Conservation (phyloP, 2,113 vertebrate species). For the Brevimyrus niger region DNA sequence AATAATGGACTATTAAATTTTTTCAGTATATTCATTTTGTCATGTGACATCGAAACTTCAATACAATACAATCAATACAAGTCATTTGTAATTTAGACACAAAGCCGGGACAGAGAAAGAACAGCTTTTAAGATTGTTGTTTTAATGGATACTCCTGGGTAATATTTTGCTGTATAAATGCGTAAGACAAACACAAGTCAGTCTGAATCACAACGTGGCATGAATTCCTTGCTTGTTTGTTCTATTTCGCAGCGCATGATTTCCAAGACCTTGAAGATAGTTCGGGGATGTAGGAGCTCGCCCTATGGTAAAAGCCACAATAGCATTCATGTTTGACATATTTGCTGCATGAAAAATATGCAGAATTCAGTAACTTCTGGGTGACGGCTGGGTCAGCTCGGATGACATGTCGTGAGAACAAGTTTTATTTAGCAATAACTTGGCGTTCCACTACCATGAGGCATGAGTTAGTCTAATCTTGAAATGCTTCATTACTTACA, state of each 20-base stretch:
- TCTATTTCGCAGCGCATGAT: constrained; percentile 71
- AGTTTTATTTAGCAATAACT: neutral
- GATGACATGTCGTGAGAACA: neutral
- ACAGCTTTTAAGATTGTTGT: neutral
- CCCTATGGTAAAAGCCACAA: constrained; percentile 53
- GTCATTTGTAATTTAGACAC: neutral
- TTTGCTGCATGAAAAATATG: neutral
- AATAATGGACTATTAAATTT: neutral
- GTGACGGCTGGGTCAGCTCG: neutral
- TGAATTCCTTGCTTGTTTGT: neutral
- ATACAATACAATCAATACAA: neutral
- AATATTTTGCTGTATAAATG: neutral
- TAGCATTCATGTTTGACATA: neutral
- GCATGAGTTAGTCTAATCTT: neutral
- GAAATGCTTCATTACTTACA: neutral
- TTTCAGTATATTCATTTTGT: neutral
- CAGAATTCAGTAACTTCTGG: neutral
- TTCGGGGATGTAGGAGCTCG: constrained; percentile 74
- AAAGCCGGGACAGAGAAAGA: neutral
- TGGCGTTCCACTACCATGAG: neutral
- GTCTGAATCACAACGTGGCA: neutral
- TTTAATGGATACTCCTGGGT: neutral
- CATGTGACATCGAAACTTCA: neutral
- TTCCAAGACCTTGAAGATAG: constrained; percentile 74
- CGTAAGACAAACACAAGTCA: neutral